These are phyloP conservation scores for Drosophila helvetica DNA, from an alignment of 2,888 invertebrate species.

Conservation along the genomic window DNA sequence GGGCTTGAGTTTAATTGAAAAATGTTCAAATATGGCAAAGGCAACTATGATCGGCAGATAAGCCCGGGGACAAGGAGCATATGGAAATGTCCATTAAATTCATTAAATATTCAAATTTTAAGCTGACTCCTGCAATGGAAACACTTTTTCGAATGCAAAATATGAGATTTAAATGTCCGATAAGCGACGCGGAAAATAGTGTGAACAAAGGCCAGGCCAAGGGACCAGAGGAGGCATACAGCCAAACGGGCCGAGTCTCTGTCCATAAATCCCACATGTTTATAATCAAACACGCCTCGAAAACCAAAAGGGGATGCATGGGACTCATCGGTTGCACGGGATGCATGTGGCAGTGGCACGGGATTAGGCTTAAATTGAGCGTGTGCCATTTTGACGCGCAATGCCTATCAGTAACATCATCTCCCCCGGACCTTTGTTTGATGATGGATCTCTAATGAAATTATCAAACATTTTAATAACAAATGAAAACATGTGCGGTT, in stretches of 20 bases:
- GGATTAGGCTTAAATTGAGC: slow-evolving; percentile 84
- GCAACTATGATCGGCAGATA: slow-evolving; percentile 28
- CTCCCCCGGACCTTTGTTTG: slow-evolving; percentile 42
- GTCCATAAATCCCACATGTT: slow-evolving; percentile 80
- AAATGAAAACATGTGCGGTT: slow-evolving; percentile 83
- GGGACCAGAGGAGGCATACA: slow-evolving; percentile 65
- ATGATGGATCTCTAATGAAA: slow-evolving; percentile 75
- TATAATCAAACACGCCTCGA: slow-evolving; percentile 72
- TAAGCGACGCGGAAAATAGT: slow-evolving; percentile 42
- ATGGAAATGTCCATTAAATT: slow-evolving; percentile 28
- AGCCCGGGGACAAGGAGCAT: slow-evolving; percentile 2
- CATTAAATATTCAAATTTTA: slow-evolving; percentile 64
- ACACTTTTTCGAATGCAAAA: slow-evolving; percentile 14
- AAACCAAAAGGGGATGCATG: slow-evolving; percentile 1
- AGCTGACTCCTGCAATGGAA: slow-evolving; percentile 49
- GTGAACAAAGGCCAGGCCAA: slow-evolving; percentile 23
- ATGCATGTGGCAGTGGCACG: slow-evolving; percentile 15
- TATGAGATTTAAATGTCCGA: slow-evolving; percentile 60
- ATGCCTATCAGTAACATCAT: slow-evolving; percentile 36
- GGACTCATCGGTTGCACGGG: slow-evolving; percentile 6
- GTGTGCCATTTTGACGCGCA: slow-evolving; percentile 62
- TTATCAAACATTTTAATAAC: slow-evolving; percentile 83
- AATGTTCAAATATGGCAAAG: slow-evolving; percentile 5
- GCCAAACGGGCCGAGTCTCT: no score
- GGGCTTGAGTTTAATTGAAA: slow-evolving; percentile 43